Evolutionary conservation across 2,113 vertebrate species (phyloP), one percentile per base, ranked within the genome.

Genomic region (Pomatostomus ruficeps): DNA sequence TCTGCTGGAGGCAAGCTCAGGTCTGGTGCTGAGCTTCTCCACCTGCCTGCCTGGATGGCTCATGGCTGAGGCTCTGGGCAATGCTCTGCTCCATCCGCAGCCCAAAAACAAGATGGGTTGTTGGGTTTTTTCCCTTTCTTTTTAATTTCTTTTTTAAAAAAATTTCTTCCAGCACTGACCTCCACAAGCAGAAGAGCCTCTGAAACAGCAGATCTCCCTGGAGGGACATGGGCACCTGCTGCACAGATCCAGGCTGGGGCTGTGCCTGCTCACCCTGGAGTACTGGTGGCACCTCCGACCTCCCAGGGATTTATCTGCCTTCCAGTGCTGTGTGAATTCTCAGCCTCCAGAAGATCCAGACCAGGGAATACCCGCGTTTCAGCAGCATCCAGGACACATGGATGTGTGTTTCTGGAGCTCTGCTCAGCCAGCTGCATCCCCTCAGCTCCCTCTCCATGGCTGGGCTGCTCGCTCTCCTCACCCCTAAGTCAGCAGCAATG

Each of bases 341-440:
- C 49, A 45, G 51, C 13, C 18, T 72, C 46, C 57, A 61, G 29
- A 13, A 81, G 36, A 85, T 26, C 10, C 49, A 68, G 42, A 43
- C 14, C 45, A 76, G 11, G 17, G 18, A 48, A 45, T 17, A 75
- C 24, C 26, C 81, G 68, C n/a, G 11, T 38, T 65, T 89, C 2
- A 0, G 12, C 1, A 8, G 40, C 22, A 9, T 10, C 49, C 36
- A 61, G 74, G 58, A 61, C 0, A 2, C 0, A 28, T 10, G 35
- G 57, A 35, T 43, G 0, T 1, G 42, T 1, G 2, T 43, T 26
- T 62, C 74, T 65, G 58, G 21, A 81, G 40, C 82, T 8, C 29
- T 63, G 29, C 38, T 79, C 33, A 42, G 7, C 6, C 1, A 5
- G 43, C 67, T 45, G 5, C 13, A 62, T 11, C 43, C 54, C 31